Conservation (phyloP, 1,140 invertebrate species). For the Conus betulinus region DNA sequence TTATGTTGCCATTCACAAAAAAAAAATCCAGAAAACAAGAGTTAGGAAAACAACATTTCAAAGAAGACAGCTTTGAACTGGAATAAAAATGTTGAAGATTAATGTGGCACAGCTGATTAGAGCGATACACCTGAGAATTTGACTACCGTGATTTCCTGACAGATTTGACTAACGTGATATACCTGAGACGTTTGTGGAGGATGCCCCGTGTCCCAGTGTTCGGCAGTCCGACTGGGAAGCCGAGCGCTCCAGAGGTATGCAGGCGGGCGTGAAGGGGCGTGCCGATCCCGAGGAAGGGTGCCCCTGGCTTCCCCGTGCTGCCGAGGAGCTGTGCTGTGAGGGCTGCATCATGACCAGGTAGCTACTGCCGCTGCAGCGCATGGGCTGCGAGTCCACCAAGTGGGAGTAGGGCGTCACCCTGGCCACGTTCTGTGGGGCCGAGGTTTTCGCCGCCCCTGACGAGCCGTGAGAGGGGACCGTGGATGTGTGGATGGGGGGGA, state of each 20-base stretch:
- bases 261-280: background rate
- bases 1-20: too few relatives aligned
- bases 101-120: too few relatives aligned
- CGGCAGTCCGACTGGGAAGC: constrained; percentile 59
- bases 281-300: background rate
- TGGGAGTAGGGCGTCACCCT: constrained; percentile 39
- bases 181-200: constrained; percentile 51
- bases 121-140: too few relatives aligned
- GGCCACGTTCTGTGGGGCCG: constrained; percentile 21
- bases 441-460: background rate
- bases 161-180: background rate
- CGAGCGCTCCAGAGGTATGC: constrained; percentile 49
- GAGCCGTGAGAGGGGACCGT: background rate
- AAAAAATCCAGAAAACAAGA: too few relatives aligned
- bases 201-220: constrained; percentile 48
- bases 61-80: too few relatives aligned
- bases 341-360: constrained; percentile 36
- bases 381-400: background rate
- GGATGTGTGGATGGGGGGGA: background rate
- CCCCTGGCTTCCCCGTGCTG: background rate
- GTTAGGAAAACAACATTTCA: too few relatives aligned
- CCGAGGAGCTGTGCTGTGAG: background rate
- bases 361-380: constrained; percentile 26
- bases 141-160: too few relatives aligned
- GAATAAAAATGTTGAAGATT: too few relatives aligned